These are phyloP conservation scores for Crotalus helleri DNA, from an alignment of 2,113 vertebrate species.

Conservation along the genomic window DNA sequence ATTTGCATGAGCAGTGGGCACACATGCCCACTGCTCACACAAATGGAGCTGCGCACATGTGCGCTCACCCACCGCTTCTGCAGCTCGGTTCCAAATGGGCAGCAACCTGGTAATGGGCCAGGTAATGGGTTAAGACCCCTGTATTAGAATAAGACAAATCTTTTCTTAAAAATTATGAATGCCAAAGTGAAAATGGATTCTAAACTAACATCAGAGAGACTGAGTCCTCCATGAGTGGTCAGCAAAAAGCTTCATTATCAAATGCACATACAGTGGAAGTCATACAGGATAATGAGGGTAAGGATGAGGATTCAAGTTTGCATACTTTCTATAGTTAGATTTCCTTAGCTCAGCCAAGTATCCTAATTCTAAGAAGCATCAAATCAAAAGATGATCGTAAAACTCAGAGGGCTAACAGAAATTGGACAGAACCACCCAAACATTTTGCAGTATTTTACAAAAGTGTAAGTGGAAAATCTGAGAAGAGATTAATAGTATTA, in stretches of 20 bases:
- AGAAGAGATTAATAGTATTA: not conserved
- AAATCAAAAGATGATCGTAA: not conserved
- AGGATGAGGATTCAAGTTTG: not conserved
- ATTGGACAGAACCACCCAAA: not conserved
- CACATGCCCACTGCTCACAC: not conserved
- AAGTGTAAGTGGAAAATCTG: not conserved
- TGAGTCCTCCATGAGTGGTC: not conserved
- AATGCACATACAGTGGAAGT: not conserved
- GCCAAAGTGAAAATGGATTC: not conserved
- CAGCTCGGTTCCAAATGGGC: not conserved
- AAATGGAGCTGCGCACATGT: not conserved
- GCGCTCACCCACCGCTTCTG: not conserved
- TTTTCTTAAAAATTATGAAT: not conserved
- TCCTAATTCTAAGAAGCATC: not conserved
- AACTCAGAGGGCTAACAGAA: not conserved
- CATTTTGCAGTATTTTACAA: not conserved
- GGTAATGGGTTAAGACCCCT: not conserved
- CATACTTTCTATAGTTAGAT: not conserved
- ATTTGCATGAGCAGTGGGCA: not conserved
- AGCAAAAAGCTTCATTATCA: not conserved
- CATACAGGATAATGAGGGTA: not conserved
- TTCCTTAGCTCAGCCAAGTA: conserved; percentile 5
- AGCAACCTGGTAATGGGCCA: not conserved
- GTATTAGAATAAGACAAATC: not conserved
- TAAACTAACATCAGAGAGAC: not conserved